Base-by-base conservation (phyloP, 64 coral and sea anemone species). In the Orbicella faveolata region DNA sequence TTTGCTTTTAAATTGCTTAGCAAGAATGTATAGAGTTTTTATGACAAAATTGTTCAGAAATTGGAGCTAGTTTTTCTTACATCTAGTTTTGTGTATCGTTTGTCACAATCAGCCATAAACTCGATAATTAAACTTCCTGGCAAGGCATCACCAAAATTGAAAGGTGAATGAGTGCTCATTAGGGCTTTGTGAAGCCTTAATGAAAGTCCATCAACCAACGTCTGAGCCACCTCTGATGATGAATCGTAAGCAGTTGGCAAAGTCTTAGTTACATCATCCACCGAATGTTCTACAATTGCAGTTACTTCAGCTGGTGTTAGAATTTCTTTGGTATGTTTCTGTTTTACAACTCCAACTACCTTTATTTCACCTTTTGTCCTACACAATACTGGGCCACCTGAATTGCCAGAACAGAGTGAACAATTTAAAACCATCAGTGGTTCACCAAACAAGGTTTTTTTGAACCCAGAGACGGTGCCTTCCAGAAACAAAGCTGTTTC, bases 381-480 rank as follows among this genome's bases (percentile, higher is more conserved):
- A 36, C 30, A 33, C 11, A 75, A 11, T 6, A 75, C 73, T 75
- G 73, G 73, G 26, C 73, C 73, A 75, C 73, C 73, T 37, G 74
- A 75, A 36, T 36, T 36, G n/a, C 74, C 74, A 75, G 34, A 0
- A 11, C 18, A 25, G 34, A 75, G 36, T 36, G 33, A 35, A 2
- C 74, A 75, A 41, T 75, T 2, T 75, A 75, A 75, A 37, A 36
- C 19, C 34, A n/a, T 20, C 21, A 69, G 21, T 69, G 66, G 66
- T 9, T n/a, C 66, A 57, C 9, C 9, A 57, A 52, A 55, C 34
- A 18, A 44, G 34, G 25, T 17, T 81, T 81, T 12, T 34, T 83
- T 83, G 18, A 17, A 83, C 14, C 80, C 80, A 83, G 80, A 65
- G 35, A 83, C 80, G 1, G 44, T 11, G 3, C 80, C 80, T 37